A percentile compares a stretch with the other conserved stretches of the same genome.
phyloP scores from a whole-genome alignment of 2,113 vertebrate genomes.

The Lamprotornis superbus region DNA sequence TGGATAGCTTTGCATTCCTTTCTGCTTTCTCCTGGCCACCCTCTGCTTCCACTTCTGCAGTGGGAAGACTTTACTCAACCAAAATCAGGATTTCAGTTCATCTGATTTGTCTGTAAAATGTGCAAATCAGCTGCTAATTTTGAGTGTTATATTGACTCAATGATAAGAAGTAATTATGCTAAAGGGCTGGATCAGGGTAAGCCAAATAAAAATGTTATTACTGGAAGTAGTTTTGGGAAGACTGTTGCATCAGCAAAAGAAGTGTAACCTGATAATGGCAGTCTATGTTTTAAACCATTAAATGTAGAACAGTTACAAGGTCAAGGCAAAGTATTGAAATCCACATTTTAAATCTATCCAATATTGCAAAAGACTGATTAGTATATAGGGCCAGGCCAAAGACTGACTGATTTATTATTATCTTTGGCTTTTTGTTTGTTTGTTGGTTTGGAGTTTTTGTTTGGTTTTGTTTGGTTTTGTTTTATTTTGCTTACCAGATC shows the following conservation, averaged over 20 bases:
- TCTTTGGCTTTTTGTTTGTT: neutral
- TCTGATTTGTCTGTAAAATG: slow-evolving; percentile 23
- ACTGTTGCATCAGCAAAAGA: slow-evolving; percentile 32
- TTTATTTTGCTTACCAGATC: neutral
- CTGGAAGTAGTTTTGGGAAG: slow-evolving; percentile 45
- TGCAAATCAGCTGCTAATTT: slow-evolving; percentile 39
- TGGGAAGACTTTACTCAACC: neutral
- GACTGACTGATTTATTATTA: neutral
- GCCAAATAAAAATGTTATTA: slow-evolving; percentile 39
- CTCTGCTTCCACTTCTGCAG: neutral
- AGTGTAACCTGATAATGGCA: neutral
- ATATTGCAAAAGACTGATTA: neutral
- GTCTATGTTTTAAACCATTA: neutral
- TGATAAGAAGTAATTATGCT: slow-evolving; percentile 43
- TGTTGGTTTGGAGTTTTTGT: neutral
- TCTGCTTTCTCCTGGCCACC: neutral
- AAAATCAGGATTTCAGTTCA: neutral
- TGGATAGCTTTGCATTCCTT: neutral
- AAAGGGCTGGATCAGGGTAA: neutral
- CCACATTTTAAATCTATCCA: neutral
- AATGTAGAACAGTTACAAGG: slow-evolving; percentile 32
- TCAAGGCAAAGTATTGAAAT: slow-evolving; percentile 34
- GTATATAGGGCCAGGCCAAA: neutral
- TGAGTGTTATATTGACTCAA: neutral
- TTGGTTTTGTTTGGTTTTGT: neutral